Conservation (phyloP, 1,140 invertebrate genomes). For the Orchestia grillus region DNA sequence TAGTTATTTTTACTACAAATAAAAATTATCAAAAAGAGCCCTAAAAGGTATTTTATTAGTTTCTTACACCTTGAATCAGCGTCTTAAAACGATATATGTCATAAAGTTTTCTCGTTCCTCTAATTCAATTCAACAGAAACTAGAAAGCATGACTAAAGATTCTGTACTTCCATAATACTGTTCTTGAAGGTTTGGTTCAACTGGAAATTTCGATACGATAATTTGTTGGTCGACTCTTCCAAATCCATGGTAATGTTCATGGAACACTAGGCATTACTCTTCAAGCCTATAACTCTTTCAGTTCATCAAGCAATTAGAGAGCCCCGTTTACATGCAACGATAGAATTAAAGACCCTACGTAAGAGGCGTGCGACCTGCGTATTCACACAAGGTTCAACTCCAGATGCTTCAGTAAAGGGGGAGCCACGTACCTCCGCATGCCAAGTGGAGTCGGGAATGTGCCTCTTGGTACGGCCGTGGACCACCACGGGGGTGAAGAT, state of each 20-base stretch:
- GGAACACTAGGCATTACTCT: too few relatives aligned
- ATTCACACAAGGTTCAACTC: background rate
- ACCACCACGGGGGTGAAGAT: conserved; percentile 46
- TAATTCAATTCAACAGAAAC: background rate
- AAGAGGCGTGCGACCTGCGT: background rate
- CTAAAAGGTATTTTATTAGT: background rate
- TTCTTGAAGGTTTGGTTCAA: background rate
- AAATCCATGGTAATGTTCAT: too few relatives aligned
- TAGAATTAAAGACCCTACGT: background rate
- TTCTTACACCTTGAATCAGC: background rate
- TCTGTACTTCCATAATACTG: background rate
- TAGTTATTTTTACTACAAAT: background rate
- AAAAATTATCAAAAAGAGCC: background rate
- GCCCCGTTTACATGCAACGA: too few relatives aligned
- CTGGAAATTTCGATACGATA: too few relatives aligned
- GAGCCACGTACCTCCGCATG: background rate
- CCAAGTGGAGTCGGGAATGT: conserved; percentile 50
- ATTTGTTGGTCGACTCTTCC: too few relatives aligned
- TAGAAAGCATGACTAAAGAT: background rate
- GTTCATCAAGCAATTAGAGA: too few relatives aligned
- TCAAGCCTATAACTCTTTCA: too few relatives aligned
- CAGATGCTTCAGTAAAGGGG: background rate
- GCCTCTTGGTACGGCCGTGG: conserved; percentile 58
- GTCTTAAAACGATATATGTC: background rate
- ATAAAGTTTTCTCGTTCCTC: background rate